These are phyloP conservation scores for Hozukius guyotensis DNA, from an alignment of 2,797 vertebrate species.

Conservation along the genomic window DNA sequence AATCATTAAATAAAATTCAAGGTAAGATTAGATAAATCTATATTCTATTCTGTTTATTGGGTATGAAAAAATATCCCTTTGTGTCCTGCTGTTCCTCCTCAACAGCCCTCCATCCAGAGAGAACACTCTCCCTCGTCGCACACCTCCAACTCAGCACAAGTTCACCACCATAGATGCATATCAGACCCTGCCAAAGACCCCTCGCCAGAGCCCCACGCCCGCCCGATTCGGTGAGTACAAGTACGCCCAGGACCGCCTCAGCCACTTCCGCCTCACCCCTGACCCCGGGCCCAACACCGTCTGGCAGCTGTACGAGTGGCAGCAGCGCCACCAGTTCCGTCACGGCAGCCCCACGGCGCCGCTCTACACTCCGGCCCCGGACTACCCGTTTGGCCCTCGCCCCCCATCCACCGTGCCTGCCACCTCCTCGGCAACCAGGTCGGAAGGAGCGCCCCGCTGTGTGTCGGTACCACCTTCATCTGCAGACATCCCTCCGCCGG, in stretches of 20 bases:
- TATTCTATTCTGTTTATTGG: background rate
- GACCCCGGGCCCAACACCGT: slow-evolving; percentile 89
- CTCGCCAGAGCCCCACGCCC: slow-evolving; percentile 84
- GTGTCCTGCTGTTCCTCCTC: background rate
- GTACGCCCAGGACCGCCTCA: slow-evolving; percentile 94
- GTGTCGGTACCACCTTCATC: slow-evolving; percentile 92
- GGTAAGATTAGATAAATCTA: background rate
- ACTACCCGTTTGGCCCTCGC: slow-evolving; percentile 86
- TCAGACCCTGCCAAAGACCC: slow-evolving; percentile 91
- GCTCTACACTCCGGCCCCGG: slow-evolving; percentile 86
- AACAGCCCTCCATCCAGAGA: slow-evolving; percentile 80
- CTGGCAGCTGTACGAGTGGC: slow-evolving; percentile 96
- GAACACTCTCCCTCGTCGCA: slow-evolving; percentile 87
- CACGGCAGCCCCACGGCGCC: slow-evolving; percentile 94
- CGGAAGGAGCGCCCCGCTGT: slow-evolving; percentile 87
- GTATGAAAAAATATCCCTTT: background rate
- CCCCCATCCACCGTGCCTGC: slow-evolving; percentile 88
- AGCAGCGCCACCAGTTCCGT: slow-evolving; percentile 95
- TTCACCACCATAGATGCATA: slow-evolving; percentile 83
- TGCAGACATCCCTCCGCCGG: slow-evolving; percentile 87
- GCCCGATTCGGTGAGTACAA: slow-evolving; percentile 92
- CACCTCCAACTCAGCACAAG: slow-evolving; percentile 84
- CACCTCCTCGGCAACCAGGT: slow-evolving; percentile 80
- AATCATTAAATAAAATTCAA: background rate
- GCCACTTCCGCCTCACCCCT: slow-evolving; percentile 91